Conservation (phyloP, 2,113 vertebrate genomes). For the Microcebus tavaratra region DNA sequence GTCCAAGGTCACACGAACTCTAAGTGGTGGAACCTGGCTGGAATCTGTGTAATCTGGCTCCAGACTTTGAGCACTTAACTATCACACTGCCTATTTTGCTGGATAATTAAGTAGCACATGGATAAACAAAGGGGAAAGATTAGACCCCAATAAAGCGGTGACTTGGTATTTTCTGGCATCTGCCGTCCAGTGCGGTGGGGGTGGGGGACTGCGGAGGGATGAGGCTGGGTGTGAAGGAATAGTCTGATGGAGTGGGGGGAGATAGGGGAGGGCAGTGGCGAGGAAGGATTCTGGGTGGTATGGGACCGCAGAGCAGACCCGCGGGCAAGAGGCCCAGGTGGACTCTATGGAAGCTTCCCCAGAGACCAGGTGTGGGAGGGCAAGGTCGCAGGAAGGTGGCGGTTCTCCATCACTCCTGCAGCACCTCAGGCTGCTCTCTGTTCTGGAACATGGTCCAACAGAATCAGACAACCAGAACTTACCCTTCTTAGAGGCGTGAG, state of each 20-base stretch:
- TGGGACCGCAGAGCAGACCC: fast-evolving
- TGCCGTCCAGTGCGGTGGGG: no score
- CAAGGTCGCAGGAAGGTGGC: not conserved
- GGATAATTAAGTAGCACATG: not conserved
- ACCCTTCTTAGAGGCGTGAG: not conserved
- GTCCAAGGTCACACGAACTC: not conserved
- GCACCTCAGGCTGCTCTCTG: not conserved
- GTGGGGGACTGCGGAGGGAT: not conserved
- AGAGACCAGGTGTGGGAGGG: not conserved
- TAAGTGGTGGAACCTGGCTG: not conserved
- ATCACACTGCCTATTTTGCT: not conserved
- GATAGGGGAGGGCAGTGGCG: fast-evolving
- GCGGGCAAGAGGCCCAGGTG: not conserved
- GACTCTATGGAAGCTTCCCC: not conserved
- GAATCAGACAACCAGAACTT: not conserved
- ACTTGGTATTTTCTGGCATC: not conserved
- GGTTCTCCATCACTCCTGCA: not conserved
- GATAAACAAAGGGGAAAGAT: not conserved
- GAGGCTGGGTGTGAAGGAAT: not conserved
- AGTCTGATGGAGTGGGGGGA: not conserved
- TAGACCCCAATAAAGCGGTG: not conserved
- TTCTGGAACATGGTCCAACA: not conserved
- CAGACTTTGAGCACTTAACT: not conserved
- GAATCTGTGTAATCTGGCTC: not conserved
- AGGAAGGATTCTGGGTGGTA: not conserved